Conservation (phyloP, 2,113 vertebrate species). For the Cololabis saira region DNA sequence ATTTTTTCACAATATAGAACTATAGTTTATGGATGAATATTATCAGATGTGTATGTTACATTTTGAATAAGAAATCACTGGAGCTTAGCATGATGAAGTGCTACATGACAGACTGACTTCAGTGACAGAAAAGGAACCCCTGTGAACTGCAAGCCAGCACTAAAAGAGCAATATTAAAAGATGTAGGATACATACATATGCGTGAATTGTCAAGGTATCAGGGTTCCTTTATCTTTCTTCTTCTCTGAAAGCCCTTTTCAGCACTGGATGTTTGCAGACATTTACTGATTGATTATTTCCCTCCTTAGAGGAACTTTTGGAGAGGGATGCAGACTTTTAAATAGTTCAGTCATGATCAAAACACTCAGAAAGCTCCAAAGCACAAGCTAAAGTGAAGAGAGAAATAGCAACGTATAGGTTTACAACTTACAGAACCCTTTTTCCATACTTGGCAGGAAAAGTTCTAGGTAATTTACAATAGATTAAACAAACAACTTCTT, state of each 20-base stretch:
- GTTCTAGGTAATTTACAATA: constrained; percentile 50
- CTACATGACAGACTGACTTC: too few relatives aligned
- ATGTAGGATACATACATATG: too few relatives aligned
- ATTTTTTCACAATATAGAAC: too few relatives aligned
- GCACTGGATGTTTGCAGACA: neutral
- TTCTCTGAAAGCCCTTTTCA: neutral
- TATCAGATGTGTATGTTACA: too few relatives aligned
- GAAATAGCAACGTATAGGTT: constrained; percentile 12
- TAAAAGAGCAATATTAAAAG: too few relatives aligned
- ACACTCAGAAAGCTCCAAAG: constrained; percentile 12
- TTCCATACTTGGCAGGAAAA: constrained; percentile 57
- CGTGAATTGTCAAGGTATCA: too few relatives aligned
- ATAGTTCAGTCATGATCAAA: constrained; percentile 17
- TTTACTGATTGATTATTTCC: constrained; percentile 17
- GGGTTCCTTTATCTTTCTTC: neutral
- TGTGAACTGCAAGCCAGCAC: too few relatives aligned
- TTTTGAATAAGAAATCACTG: neutral
- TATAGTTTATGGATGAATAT: too few relatives aligned
- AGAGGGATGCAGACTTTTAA: constrained; percentile 9
- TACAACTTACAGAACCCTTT: constrained; percentile 25
- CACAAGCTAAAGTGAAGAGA: constrained; percentile 12
- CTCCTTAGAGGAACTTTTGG: constrained; percentile 10
- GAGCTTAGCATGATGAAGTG: neutral
- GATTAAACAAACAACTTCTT: constrained; percentile 61
- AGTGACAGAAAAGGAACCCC: too few relatives aligned